Percentiles rank a stretch among this genome's conserved stretches.
These are phyloP conservation scores for Thysanoteuthis rhombus DNA, from an alignment of 2,888 invertebrate species.

Conservation along the genomic window DNA sequence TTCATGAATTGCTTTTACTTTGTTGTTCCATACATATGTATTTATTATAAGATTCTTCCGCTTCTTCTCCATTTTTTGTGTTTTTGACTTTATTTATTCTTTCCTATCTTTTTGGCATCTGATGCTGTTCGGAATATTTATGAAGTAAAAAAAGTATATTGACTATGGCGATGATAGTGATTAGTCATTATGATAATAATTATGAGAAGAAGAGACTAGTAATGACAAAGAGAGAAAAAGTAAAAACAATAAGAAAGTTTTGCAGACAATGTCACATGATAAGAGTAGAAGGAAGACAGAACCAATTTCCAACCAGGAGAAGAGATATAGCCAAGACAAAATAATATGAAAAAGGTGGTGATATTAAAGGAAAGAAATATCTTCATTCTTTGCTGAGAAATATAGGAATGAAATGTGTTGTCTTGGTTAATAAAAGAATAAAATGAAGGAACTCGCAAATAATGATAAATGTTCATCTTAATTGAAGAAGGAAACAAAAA, in stretches of 20 bases:
- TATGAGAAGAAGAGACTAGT: not conserved
- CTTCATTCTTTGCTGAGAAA: not conserved
- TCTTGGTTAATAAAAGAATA: not conserved
- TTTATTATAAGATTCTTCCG: not conserved
- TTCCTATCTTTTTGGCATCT: not conserved
- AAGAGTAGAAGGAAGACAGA: not conserved
- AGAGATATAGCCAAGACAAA: not conserved
- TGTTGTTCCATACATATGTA: not conserved
- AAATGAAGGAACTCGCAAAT: not conserved
- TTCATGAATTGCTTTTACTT: not conserved
- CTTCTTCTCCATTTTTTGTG: not conserved
- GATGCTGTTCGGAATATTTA: not conserved
- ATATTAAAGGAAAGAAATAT: not conserved
- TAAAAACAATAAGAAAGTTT: not conserved
- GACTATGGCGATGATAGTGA: not conserved
- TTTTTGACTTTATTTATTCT: not conserved
- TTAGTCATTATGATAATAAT: not conserved
- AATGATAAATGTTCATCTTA: not conserved
- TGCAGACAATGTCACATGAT: not conserved
- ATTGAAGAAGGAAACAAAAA: not conserved
- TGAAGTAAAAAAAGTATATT: not conserved
- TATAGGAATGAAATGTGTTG: not conserved
- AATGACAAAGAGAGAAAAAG: not conserved
- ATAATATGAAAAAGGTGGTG: not conserved
- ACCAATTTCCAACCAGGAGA: not conserved